Conservation (phyloP, 2,888 invertebrate species). For the Netelia fuscicornis region DNA sequence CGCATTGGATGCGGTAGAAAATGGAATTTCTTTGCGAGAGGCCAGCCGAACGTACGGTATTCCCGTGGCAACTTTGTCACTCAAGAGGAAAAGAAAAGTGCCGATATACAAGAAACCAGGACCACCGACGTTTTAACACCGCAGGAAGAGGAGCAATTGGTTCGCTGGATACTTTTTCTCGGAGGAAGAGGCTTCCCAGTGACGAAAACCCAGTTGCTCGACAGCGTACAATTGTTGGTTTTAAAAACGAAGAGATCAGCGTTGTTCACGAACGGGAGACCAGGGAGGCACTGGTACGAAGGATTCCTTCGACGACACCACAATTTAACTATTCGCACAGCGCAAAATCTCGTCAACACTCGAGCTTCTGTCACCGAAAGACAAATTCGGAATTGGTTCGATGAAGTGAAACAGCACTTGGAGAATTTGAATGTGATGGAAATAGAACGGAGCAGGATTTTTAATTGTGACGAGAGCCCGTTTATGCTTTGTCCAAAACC, state of each 20-base stretch:
- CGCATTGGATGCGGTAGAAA: slow-evolving; percentile 28
- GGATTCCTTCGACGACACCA: too few relatives aligned
- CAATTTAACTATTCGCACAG: slow-evolving; percentile 28
- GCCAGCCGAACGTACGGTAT: slow-evolving; percentile 10
- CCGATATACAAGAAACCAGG: slow-evolving; percentile 23
- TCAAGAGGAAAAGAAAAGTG: slow-evolving; percentile 19
- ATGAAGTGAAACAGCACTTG: slow-evolving; percentile 28
- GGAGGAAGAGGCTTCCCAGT: too few relatives aligned
- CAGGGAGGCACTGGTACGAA: too few relatives aligned
- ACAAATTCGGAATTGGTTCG: slow-evolving; percentile 47
- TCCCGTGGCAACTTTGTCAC: slow-evolving; percentile 16
- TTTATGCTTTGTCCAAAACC: slow-evolving; percentile 71
- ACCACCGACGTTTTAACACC: slow-evolving; percentile 27
- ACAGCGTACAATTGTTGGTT: too few relatives aligned
- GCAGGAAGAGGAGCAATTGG: slow-evolving; percentile 40
- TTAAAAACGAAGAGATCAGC: too few relatives aligned
- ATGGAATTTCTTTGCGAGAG: slow-evolving; percentile 28
- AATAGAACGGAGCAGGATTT: slow-evolving; percentile 68
- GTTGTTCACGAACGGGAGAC: too few relatives aligned
- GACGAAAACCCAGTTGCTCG: too few relatives aligned
- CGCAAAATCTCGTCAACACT: slow-evolving; percentile 29
- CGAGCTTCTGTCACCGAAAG: slow-evolving; percentile 36
- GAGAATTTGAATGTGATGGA: slow-evolving; percentile 46
- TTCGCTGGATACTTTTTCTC: too few relatives aligned
- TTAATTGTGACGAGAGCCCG: slow-evolving; percentile 66